Evolutionary conservation across 2,797 vertebrate genomes (phyloP).

Genomic region (Rhinella marina): DNA sequence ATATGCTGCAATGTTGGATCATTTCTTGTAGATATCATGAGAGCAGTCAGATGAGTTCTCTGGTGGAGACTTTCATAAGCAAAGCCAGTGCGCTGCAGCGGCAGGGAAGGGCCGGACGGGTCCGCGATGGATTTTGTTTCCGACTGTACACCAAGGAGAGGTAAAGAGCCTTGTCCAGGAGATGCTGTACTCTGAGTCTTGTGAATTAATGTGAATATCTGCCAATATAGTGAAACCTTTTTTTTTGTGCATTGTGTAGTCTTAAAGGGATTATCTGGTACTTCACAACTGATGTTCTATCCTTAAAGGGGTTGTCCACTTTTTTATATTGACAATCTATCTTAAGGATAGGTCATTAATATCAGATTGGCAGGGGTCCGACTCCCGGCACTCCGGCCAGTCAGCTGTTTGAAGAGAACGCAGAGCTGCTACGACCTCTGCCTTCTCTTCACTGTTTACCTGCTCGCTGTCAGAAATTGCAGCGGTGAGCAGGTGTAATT

Average conservation of each 20-base stretch:
- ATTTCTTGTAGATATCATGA: slow-evolving; percentile 85
- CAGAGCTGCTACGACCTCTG: no score
- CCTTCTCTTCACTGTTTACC: no score
- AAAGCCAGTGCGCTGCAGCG: slow-evolving; percentile 97
- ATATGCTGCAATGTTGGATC: not conserved
- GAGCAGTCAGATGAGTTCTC: slow-evolving; percentile 97
- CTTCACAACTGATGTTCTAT: no score
- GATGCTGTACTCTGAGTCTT: not conserved
- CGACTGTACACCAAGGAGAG: slow-evolving; percentile 90
- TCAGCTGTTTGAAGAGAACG: not conserved
- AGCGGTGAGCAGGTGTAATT: no score
- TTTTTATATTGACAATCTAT: no score
- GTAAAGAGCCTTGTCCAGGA: slow-evolving; percentile 67
- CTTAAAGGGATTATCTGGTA: not conserved
- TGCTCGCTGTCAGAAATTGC: no score
- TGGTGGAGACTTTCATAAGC: slow-evolving; percentile 95
- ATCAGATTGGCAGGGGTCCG: no score
- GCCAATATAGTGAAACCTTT: not conserved
- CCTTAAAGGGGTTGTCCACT: no score
- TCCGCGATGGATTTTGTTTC: slow-evolving; percentile 92
- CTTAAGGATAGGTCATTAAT: no score
- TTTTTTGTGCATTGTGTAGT: not conserved
- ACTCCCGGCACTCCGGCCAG: no score
- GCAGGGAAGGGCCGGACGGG: slow-evolving; percentile 93
- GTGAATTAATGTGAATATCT: not conserved